Evolutionary conservation across 2,797 vertebrate genomes (phyloP), one percentile per base, ranked within the genome.

Genomic region (Crypturellus tataupa): DNA sequence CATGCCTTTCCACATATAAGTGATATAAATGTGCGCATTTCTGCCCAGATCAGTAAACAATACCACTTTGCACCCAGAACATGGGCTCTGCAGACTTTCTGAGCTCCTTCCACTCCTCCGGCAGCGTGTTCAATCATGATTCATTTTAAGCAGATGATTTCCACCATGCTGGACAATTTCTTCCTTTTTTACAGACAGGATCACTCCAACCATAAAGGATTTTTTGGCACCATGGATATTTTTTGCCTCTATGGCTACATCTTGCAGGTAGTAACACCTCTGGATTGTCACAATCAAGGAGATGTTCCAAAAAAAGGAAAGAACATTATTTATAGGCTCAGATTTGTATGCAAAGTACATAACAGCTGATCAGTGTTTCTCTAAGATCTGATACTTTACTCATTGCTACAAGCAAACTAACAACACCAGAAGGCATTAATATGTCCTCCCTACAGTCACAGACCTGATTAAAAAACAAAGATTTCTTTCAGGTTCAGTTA

Each of bases 81-180:
- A 47, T 16, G 71, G 83, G 37, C 75, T 93, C n/a, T 90, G 44
- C 44, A 46, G 80, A 85, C 60, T 93, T 80, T 76, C 33, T 1
- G 4, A 94, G 93, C 39, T 88, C 53, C 60, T 91, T 91, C 68
- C 44, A 58, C 18, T 94, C 85, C 93, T 80, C 47, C 58, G 83
- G 68, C 85, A 71, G 37, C 65, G 80, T 0, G 0, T 63, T 95
- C 81, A 90, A 47, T 87, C 24, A 58, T 85, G 71, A 59, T 82
- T 87, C 53, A 71, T 85, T 91, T 94, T 85, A 80, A 91, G 68
- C 78, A 75, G 73, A 87, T 75, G 59, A 91, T 89, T 97, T 96
- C 78, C 46, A 91, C 64, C 56, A 56, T 55, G 64, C 18, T 85
- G 83, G 69, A 88, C 44, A 75, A 85, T 91, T 79, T 79, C 31